Base-by-base conservation (phyloP, 2,797 vertebrate species). In the Falco peregrinus region DNA sequence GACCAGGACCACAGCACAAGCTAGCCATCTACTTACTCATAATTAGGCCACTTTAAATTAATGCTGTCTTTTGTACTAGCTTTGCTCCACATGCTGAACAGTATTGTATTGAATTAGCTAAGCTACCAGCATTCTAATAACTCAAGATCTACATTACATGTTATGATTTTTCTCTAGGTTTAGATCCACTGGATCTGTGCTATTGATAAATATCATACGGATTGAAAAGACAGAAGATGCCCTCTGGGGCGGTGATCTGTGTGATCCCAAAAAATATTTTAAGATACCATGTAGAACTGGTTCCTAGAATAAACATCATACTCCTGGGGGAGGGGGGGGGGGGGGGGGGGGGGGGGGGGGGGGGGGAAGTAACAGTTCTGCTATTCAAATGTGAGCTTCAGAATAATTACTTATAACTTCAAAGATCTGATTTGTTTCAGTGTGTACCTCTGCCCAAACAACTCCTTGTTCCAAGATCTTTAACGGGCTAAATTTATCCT, bases 371-470 rank as follows among this genome's bases (percentile, higher is more conserved):
- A 94, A 81, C n/a, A 94, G 65, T 51, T 90, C 70, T 95, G 51
- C 57, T 93, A 93, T 85, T 94, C 79, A 95, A 92, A 94, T 63
- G 6, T 5, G 47, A 89, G 74, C 11, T 57, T 93, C 61, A 79
- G 60, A 93, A 94, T 86, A 93, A 92, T 85, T 57, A 90, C 64
- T 83, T 93, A 94, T 57, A 75, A 95, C 93, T 96, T 93, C 95
- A 95, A 96, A 93, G 57, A 79, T 59, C 90, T 92, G 9, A 93
- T 94, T 95, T 88, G 50, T 84, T 95, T 89, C 89, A 84, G 54
- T 63, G 39, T 28, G 13, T 68, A 93, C 84, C 56, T 93, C 84
- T 89, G 70, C 84, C 65, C 79, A 92, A 95, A 75, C 2, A 0
- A 60, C 78, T 74, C 78, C 70, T 85, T 57, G 7, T 84, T 95